Percentiles rank a stretch among this genome's conserved stretches.
Conservation (phyloP, 30 jellyfish, hydroid and myxozoan species). For the Catostylus mosaicus region DNA sequence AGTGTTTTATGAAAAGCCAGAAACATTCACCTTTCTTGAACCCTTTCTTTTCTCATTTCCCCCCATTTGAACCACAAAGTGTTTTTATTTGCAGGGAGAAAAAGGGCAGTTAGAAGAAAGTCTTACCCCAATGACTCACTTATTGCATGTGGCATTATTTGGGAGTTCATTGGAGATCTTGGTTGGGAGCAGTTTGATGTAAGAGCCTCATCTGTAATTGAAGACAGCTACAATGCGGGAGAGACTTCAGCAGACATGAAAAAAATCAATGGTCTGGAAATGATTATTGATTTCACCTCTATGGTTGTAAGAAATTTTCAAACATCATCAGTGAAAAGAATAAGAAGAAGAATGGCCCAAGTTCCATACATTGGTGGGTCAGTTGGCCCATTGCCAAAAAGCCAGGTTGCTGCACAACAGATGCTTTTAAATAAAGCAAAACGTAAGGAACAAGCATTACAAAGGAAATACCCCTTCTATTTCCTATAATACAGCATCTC, state of each 20-base stretch:
- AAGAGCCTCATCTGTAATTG: constrained; percentile 13
- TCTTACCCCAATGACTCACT: constrained; percentile 10
- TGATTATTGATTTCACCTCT: neutral
- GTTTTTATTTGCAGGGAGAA: constrained; percentile 7
- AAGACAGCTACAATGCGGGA: constrained; percentile 1
- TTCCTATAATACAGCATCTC: no score
- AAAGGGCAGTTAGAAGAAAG: neutral
- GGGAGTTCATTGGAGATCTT: constrained; percentile 28
- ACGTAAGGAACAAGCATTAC: neutral
- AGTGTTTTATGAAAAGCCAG: no score
- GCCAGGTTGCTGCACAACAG: neutral
- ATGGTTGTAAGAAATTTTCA: neutral
- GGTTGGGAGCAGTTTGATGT: constrained; percentile 49
- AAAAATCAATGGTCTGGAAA: neutral
- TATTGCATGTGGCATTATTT: constrained; percentile 14
- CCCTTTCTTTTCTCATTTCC: no score
- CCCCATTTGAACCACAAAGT: neutral
- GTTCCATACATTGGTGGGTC: constrained; percentile 36
- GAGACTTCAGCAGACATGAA: neutral
- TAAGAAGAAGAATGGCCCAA: constrained; percentile 3
- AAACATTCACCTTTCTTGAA: no score
- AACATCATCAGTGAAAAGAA: neutral
- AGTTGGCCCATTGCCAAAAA: constrained; percentile 10
- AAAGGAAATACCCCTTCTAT: no score
- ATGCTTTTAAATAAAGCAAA: neutral